phyloP scores from a whole-genome alignment of 2,797 vertebrate species.

The Hoplostethus mediterraneus region DNA sequence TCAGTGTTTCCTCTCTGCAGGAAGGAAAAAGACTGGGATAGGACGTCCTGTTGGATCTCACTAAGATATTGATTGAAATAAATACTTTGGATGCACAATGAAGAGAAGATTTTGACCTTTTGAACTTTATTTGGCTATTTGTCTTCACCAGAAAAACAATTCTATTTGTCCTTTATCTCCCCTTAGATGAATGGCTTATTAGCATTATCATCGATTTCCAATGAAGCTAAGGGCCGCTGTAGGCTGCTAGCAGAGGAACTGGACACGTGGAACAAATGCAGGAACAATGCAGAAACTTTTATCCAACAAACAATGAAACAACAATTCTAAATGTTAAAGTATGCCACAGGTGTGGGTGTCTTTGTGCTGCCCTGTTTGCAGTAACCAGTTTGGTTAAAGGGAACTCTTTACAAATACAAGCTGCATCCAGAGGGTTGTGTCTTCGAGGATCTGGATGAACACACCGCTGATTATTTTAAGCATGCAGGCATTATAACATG shows the following conservation, averaged over 20 bases:
- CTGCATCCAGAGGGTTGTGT: background rate
- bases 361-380: background rate
- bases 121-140: too few relatives aligned
- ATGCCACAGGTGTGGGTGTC: background rate
- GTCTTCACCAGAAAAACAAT: too few relatives aligned
- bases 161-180: too few relatives aligned
- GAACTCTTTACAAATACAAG: background rate
- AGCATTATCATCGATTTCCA: background rate
- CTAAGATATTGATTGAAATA: too few relatives aligned
- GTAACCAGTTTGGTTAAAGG: background rate
- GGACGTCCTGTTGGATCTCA: too few relatives aligned
- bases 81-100: too few relatives aligned
- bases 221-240: background rate
- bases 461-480: background rate
- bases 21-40: too few relatives aligned
- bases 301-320: background rate
- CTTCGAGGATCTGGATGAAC: background rate
- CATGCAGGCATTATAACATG: background rate
- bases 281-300: background rate
- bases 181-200: too few relatives aligned
- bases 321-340: background rate
- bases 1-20: too few relatives aligned
- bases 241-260: background rate
- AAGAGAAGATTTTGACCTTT: too few relatives aligned
- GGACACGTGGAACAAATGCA: background rate